A percentile compares a stretch with the other conserved stretches of the same genome.
Evolutionary conservation across 1,140 invertebrate genomes (phyloP).

Genomic region (Drosophila arawakana): DNA sequence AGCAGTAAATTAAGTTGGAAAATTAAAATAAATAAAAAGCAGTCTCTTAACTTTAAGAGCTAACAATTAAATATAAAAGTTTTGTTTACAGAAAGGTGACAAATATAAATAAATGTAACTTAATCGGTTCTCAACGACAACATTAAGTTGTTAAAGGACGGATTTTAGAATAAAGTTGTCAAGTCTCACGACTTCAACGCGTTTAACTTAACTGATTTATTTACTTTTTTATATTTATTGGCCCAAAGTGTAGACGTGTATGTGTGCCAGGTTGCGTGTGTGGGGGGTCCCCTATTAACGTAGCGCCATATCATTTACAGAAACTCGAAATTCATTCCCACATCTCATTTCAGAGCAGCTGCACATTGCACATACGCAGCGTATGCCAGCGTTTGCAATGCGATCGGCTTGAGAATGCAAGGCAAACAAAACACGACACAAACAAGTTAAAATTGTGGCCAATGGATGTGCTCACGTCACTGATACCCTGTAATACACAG

Average conservation of each 20-base stretch:
- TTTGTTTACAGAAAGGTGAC: no score
- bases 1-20: no score
- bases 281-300: constrained; percentile 16
- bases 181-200: no score
- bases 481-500: background rate
- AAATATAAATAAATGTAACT: background rate
- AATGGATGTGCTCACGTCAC: background rate
- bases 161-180: background rate
- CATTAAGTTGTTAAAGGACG: background rate
- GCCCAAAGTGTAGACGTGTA: background rate
- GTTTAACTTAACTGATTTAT: constrained; percentile 1
- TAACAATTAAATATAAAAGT: no score
- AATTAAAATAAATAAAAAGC: no score
- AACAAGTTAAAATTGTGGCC: constrained; percentile 6
- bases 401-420: constrained; percentile 25
- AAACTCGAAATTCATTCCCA: constrained; percentile 44
- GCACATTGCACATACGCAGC: constrained; percentile 59
- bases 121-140: background rate
- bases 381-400: constrained; percentile 32
- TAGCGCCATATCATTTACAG: constrained; percentile 63
- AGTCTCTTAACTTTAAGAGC: no score
- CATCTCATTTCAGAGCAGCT: constrained; percentile 25
- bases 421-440: constrained; percentile 18
- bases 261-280: background rate
- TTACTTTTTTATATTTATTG: background rate